Percentiles rank a stretch among this genome's conserved stretches.
phyloP scores from a whole-genome alignment of 2,113 vertebrate species.

The Ceyx cyanopectus region DNA sequence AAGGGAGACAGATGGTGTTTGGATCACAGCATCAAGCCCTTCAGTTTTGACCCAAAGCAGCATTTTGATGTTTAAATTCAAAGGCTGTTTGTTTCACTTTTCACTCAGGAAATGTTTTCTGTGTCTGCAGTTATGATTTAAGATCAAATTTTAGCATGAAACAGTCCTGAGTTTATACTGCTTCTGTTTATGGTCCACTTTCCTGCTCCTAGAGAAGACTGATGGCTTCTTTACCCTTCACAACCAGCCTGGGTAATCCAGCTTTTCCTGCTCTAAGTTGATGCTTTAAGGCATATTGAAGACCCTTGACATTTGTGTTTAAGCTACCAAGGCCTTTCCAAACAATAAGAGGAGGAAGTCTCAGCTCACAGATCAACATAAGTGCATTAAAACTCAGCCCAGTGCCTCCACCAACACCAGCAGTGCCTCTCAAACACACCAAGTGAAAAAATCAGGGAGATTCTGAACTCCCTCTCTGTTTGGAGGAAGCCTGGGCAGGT shows the following conservation, averaged over 20 bases:
- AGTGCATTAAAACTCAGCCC: not conserved
- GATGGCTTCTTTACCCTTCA: not conserved
- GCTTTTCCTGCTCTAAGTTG: not conserved
- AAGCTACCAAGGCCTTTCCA: not conserved
- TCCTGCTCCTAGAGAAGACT: not conserved
- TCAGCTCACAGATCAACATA: not conserved
- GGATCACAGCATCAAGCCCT: not conserved
- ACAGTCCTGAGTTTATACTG: not conserved
- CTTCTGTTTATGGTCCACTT: not conserved
- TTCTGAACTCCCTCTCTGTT: not conserved
- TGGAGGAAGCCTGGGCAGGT: not conserved
- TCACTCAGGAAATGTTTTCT: not conserved
- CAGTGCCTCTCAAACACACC: not conserved
- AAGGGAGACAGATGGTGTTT: fast-evolving
- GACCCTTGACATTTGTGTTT: not conserved
- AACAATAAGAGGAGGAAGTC: not conserved
- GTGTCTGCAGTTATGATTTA: not conserved
- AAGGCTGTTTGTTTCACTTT: not conserved
- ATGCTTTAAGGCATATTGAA: not conserved
- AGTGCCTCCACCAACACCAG: not conserved
- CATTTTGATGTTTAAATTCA: not conserved
- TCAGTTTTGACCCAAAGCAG: not conserved
- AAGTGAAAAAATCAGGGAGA: not conserved
- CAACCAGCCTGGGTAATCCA: not conserved
- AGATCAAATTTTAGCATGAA: fast-evolving